Evolutionary conservation across 2,888 invertebrate species (phyloP), one percentile per base, ranked within the genome.

Genomic region (Pycnomerus fuliginosus): DNA sequence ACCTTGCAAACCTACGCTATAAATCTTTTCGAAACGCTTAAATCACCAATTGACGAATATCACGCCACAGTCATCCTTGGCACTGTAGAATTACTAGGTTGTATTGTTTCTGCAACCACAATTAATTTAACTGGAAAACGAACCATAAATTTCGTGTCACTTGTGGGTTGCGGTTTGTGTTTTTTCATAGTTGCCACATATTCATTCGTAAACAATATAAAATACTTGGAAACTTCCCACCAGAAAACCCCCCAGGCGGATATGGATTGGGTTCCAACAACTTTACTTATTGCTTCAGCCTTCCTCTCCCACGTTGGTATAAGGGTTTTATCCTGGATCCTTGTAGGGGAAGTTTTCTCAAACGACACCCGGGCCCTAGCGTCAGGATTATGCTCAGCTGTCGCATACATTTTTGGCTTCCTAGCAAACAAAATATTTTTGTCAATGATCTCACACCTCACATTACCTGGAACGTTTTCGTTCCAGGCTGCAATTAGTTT

Each of bases 261-360:
- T 17, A 16, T 4, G 11, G 29, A 52, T 4, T 89, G 88, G 88
- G 67, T 88, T 2, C 88, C 89, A 0, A 76, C 82, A 12, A 75
- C 77, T 0, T 74, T 85, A 0, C 69, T 90, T 12, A 77, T 88
- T 56, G 65, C 78, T 1, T 73, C 84, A 3, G 86, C 87, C 0
- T 80, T 88, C 55, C 70, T 85, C 27, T 79, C 85, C 0, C 86
- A 88, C 60, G 72, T 80, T 2, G 82, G 84, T 0, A 83, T 89
- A 29, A 74, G 87, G 36, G 70, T 85, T 47, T 68, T 90, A 28
- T 88, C 90, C 0, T 90, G 90, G 90, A 80, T 90, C 50, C 73
- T 90, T 7, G 84, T 86, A 24, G 88, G 88, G 4, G 90, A 90
- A 73, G 84, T 88, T 47, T 86, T 80, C 62, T 80, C 84, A 16